Conservation (phyloP, 2,888 invertebrate genomes). For the Machimus atricapillus region DNA sequence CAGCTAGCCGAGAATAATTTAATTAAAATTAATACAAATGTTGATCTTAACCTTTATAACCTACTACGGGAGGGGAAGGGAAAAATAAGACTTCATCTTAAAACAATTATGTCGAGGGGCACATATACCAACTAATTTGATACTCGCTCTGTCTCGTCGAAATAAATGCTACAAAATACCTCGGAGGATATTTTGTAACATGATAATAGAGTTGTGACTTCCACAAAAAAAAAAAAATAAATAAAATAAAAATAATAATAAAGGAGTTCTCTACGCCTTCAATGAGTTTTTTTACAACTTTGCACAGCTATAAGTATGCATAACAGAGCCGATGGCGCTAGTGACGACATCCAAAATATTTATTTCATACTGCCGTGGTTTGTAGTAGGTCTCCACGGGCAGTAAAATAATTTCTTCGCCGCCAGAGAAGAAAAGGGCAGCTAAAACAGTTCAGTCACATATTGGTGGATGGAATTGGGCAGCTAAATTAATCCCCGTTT, state of each 20-base stretch:
- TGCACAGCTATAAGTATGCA: not conserved
- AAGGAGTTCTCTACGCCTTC: not conserved
- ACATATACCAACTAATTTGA: not conserved
- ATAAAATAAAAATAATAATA: not conserved
- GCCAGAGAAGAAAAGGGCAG: not conserved
- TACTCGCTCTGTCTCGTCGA: not conserved
- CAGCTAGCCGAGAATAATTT: not conserved
- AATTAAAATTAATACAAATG: slow-evolving; percentile 10
- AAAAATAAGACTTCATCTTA: not conserved
- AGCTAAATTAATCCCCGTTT: slow-evolving; percentile 84
- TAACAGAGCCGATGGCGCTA: not conserved
- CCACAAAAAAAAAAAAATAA: not conserved
- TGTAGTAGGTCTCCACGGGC: not conserved
- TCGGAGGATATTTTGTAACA: not conserved
- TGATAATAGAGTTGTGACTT: not conserved
- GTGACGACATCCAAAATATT: not conserved
- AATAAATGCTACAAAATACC: not conserved
- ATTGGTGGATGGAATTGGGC: not conserved
- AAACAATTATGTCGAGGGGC: not conserved
- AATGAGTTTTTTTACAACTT: not conserved
- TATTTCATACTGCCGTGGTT: not conserved
- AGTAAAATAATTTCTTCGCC: not conserved
- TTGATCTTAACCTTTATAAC: not conserved
- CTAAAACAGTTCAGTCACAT: not conserved
- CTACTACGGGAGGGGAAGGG: not conserved